Evolutionary conservation across 1,140 invertebrate species (phyloP), one percentile per base, ranked within the genome.

Genomic region (Drosophila kohkoa): DNA sequence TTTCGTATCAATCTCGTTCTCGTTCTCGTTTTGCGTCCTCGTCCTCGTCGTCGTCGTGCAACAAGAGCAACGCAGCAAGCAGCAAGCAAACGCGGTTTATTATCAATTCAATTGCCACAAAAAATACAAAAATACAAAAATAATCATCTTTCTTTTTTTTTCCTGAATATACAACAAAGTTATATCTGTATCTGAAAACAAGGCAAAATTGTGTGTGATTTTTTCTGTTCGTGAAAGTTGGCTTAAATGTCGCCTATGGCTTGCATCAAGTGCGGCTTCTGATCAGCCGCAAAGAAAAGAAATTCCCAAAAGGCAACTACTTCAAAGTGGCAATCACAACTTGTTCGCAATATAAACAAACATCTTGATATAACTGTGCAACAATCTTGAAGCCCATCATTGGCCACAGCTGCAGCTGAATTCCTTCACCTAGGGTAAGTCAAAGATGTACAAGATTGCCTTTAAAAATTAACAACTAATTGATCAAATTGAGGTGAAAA

Each of bases 151-250:
- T 13, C 15, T 30, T 62, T 62, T 62, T 62, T 62, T 62, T 49
- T 48, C 0, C 41, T 38, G 1, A 54, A 7, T 32, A 54, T n/a
- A 52, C 30, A 52, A 52, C 8, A 51, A 11, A 67, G 32, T 25
- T 25, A 0, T 25, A 25, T 25, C 20, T 25, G 20, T 32, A n/a
- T 59, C 51, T 52, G 32, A 41, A 13, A 52, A 64, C 52, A 49
- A 62, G n/a, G 3, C 46, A 63, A 25, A 25, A 63, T 49, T 73
- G 60, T 73, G 64, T 68, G 69, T 72, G 46, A 59, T 73, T 73
- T 72, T 73, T 73, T 73, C 64, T 73, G 70, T 43, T 60, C 28
- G 70, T 73, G 70, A 49, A 58, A 51, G 20, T 57, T 72, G 62
- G 16, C 54, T 48, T 41, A n/a, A 25, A 8, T 59, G 25, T 25